Percentiles rank a stretch among this genome's conserved stretches.
Conservation (phyloP, 2,888 invertebrate species). For the Temnothorax unifasciatus region DNA sequence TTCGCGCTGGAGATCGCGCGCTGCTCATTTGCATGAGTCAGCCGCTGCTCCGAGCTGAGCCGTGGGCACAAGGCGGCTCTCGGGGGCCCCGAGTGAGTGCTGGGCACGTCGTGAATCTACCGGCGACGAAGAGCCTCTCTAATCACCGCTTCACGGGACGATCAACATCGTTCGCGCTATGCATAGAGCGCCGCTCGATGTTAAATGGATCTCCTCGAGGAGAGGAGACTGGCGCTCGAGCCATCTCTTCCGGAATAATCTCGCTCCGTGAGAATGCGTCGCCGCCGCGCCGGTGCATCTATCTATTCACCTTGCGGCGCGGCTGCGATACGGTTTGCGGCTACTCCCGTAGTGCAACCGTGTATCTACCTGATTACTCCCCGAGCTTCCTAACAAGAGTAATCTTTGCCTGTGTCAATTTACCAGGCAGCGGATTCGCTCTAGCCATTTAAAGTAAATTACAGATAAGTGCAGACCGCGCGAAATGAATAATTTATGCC, state of each 20-base stretch:
- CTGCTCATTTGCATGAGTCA: conserved; percentile 71
- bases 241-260: conserved; percentile 77
- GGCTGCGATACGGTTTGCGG: conserved; percentile 48
- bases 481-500: conserved; percentile 32
- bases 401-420: conserved; percentile 45
- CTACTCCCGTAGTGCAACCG: conserved; percentile 26
- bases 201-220: conserved; percentile 59
- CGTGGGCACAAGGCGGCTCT: conserved; percentile 26
- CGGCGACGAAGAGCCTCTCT: conserved; percentile 53
- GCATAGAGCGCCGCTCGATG: conserved; percentile 64
- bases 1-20: conserved; percentile 41
- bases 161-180: conserved; percentile 80
- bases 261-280: conserved; percentile 71
- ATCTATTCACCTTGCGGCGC: conserved; percentile 34
- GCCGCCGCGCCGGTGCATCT: conserved; percentile 48
- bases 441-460: conserved; percentile 39
- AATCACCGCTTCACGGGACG: conserved; percentile 68
- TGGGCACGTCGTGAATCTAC: conserved; percentile 42
- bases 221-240: conserved; percentile 18
- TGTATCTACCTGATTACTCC: conserved; percentile 18
- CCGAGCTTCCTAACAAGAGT: conserved; percentile 35
- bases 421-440: conserved; percentile 28
- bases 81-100: conserved; percentile 34
- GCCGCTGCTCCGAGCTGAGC: conserved; percentile 43
- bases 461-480: conserved; percentile 26